A percentile compares a stretch with the other conserved stretches of the same genome.
Conservation (phyloP, 2,113 vertebrate genomes). For the Pollimyrus isidori region DNA sequence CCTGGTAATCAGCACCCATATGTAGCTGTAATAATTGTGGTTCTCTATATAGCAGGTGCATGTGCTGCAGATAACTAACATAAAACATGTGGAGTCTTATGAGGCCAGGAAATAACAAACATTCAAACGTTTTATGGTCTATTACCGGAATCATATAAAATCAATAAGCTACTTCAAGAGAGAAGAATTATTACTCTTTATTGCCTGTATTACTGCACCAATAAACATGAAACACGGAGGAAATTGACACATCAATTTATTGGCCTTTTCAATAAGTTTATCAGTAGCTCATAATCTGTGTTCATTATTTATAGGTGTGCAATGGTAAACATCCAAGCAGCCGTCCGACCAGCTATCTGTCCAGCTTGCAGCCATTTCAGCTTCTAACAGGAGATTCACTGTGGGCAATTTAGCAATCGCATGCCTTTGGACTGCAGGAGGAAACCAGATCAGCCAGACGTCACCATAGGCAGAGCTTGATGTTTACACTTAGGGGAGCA, state of each 20-base stretch:
- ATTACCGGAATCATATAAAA: neutral
- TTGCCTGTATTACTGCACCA: neutral
- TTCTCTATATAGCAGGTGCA: neutral
- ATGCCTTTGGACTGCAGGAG: neutral
- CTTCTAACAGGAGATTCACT: neutral
- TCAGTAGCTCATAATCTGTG: neutral
- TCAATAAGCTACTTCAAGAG: neutral
- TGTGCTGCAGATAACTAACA: neutral
- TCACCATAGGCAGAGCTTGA: neutral
- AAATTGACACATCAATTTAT: neutral
- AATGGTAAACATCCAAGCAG: neutral
- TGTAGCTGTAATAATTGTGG: neutral
- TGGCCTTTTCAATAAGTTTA: neutral
- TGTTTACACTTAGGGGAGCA: neutral
- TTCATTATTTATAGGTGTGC: neutral
- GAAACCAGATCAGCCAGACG: neutral
- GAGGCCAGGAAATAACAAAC: neutral
- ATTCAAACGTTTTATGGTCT: slow-evolving; percentile 1
- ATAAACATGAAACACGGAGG: neutral
- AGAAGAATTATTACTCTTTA: neutral
- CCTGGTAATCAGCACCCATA: neutral
- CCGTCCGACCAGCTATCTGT: neutral
- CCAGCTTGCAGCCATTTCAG: neutral
- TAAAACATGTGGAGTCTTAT: neutral
- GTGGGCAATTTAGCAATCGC: neutral